Evolutionary conservation across 1,140 invertebrate species (phyloP).

Genomic region (Micrasema longulum): DNA sequence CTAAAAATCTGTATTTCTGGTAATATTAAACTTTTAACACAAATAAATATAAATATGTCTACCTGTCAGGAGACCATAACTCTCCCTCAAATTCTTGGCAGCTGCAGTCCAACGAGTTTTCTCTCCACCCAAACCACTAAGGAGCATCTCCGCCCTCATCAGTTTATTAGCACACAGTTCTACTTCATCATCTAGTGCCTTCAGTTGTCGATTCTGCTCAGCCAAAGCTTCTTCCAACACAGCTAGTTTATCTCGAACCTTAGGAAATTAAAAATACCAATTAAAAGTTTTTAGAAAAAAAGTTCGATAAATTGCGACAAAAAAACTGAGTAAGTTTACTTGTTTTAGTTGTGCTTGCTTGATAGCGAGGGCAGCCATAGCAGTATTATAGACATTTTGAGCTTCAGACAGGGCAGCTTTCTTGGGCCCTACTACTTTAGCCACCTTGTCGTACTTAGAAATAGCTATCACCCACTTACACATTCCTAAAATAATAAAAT

Average conservation of each 20-base stretch:
- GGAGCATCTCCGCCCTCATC: slow-evolving; percentile 92
- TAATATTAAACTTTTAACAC: not conserved
- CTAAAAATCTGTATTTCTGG: no score
- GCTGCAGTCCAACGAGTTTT: slow-evolving; percentile 85
- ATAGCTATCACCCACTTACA: slow-evolving; percentile 94
- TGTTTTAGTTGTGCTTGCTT: slow-evolving; percentile 83
- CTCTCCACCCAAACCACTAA: slow-evolving; percentile 87
- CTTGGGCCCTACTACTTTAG: slow-evolving; percentile 88
- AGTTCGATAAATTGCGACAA: not conserved
- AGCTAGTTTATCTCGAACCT: slow-evolving; percentile 67
- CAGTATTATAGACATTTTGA: slow-evolving; percentile 77
- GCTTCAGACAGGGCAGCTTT: slow-evolving; percentile 83
- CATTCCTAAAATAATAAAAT: slow-evolving; percentile 72
- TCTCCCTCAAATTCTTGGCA: slow-evolving; percentile 79
- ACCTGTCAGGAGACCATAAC: slow-evolving; percentile 72
- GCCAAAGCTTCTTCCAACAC: slow-evolving; percentile 77
- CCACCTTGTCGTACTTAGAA: slow-evolving; percentile 93
- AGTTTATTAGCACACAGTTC: slow-evolving; percentile 90
- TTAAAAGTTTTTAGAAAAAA: not conserved
- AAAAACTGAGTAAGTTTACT: slow-evolving; percentile 57
- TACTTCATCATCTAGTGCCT: slow-evolving; percentile 81
- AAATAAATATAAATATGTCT: not conserved
- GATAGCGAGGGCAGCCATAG: slow-evolving; percentile 76
- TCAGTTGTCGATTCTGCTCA: slow-evolving; percentile 72
- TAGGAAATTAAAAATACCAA: slow-evolving; percentile 4